Evolutionary conservation across 2,888 invertebrate species (phyloP), one percentile per base, ranked within the genome.

Genomic region (Bombyx huttoni): DNA sequence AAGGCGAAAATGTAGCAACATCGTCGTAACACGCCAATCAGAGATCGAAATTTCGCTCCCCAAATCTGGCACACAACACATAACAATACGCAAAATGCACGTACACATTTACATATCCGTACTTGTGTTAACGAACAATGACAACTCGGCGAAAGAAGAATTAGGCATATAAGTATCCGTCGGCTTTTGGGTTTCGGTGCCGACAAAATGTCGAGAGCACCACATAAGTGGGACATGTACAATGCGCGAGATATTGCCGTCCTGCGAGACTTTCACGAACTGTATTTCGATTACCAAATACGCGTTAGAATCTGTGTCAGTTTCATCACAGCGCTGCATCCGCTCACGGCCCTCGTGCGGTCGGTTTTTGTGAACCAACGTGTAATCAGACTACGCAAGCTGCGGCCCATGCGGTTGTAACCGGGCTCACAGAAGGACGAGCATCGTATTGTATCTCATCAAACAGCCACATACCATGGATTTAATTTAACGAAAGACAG

Each of bases 231-330:
- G 84, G 80, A 78, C 83, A 75, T 69, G 70, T 73, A 83, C 81
- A 81, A 81, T 81, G 72, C 72, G 71, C 76, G 76, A 75, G 80
- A 85, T 80, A 78, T 78, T 71, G 70, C 81, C 75, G 82, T 82
- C 85, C 82, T 83, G 81, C 70, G 80, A 80, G 84, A 86, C 87
- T 87, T 88, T 88, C 86, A 85, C 86, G 84, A 77, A 75, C 77
- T 78, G 80, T 77, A 78, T 78, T 84, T 81, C 80, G 85, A 87
- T 88, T 87, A 86, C 87, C 85, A 87, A 88, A 88, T 84, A 78
- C 80, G 78, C 80, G 82, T 84, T 86, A 86, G 87, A 86, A 87
- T 84, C 84, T 88, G 85, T 87, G 87, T 86, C 87, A 85, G 82
- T 86, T 86, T 87, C 87, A 85, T 87, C 87, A 87, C 78, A 70